Percentiles rank a stretch among this genome's conserved stretches.
Evolutionary conservation across 2,888 invertebrate genomes (phyloP).

Genomic region (Podabrus alpinus): DNA sequence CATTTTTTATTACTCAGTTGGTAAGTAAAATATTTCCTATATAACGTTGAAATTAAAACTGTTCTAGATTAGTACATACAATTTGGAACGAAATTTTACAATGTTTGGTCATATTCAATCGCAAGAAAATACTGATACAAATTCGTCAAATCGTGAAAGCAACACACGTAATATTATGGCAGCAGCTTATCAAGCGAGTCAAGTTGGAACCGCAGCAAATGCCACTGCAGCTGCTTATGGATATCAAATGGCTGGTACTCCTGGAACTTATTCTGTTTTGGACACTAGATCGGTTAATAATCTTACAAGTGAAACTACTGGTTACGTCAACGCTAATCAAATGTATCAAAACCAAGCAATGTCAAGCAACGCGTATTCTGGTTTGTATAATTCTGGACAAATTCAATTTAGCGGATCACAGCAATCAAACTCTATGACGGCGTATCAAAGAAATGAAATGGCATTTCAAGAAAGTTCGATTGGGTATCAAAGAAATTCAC

Average conservation of each 20-base stretch:
- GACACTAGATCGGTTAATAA: slow-evolving; percentile 63
- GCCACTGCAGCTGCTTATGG: slow-evolving; percentile 81
- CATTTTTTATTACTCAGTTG: background rate
- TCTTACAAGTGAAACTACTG: slow-evolving; percentile 55
- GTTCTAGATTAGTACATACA: background rate
- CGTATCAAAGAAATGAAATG: background rate
- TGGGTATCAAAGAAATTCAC: background rate
- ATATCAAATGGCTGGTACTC: slow-evolving; percentile 79
- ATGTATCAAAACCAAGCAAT: slow-evolving; percentile 84
- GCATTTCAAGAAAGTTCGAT: background rate
- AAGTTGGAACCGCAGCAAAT: slow-evolving; percentile 83
- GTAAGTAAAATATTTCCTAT: background rate
- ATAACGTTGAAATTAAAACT: background rate
- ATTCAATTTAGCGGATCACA: slow-evolving; percentile 64
- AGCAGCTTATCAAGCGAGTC: slow-evolving; percentile 81
- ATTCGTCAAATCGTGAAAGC: slow-evolving; percentile 36
- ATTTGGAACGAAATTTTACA: background rate
- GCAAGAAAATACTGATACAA: background rate
- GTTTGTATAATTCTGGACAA: slow-evolving; percentile 63
- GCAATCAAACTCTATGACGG: slow-evolving; percentile 48
- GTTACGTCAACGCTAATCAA: slow-evolving; percentile 79
- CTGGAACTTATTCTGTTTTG: slow-evolving; percentile 66
- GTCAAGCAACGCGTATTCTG: slow-evolving; percentile 67
- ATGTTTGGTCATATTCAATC: too few relatives aligned
- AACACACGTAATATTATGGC: slow-evolving; percentile 73